Evolutionary conservation across 2,888 invertebrate species (phyloP), one percentile per base, ranked within the genome.

Genomic region (Chloroclystis v-ata): DNA sequence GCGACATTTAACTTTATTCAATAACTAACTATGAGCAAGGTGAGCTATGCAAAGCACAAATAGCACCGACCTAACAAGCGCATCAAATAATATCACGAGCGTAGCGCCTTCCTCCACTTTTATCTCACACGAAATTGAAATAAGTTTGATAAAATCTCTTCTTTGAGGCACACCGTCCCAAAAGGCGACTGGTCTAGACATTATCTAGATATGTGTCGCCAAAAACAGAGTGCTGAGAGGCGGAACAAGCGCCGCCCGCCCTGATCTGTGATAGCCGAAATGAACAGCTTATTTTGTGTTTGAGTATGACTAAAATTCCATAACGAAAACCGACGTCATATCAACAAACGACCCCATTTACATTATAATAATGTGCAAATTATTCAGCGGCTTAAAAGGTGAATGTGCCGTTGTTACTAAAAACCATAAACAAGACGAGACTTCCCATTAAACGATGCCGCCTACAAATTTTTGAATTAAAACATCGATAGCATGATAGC

Each of bases 201-300:
- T 63, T 78, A 83, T 83, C 83, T 68, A 67, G 69, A 75, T 73
- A 68, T 67, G 60, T 75, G 76, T 75, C 76, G 65, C 73, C 72
- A 60, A 77, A 82, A 79, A 76, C 69, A 69, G 76, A 68, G 65
- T 55, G 66, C 67, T 61, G 59, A 57, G 69, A 69, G 71, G 73
- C 75, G 73, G 66, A 70, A 67, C 75, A 72, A 70, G 70, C 69
- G 74, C 70, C 71, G 61, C 61, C 65, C 64, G 60, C 67, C 63
- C 50, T 52, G 61, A 68, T 56, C 60, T 50, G 44, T 56, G 76
- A 79, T 77, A 78, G 67, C 75, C 69, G 54, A 69, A 73, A 57
- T 26, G 56, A 61, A 65, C 62, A 55, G 52, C 54, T 52, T 48
- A 46, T 46, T 37, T 35, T 32, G 14, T 16, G 26, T 5, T 29